These are phyloP conservation scores for Smutsia gigantea DNA, from an alignment of 2,797 vertebrate genomes.

Conservation along the genomic window DNA sequence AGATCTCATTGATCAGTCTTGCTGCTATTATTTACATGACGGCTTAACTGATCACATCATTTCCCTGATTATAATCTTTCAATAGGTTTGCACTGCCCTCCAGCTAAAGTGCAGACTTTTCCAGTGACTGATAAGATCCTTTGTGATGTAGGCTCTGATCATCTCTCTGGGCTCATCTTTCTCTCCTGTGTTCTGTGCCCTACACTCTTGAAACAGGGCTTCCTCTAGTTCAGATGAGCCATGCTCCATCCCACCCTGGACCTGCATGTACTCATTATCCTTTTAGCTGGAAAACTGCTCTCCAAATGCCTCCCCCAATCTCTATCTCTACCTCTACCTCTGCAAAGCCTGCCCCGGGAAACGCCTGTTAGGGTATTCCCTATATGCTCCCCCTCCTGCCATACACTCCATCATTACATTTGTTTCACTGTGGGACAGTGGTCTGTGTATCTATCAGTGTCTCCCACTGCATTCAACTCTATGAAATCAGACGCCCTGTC, in stretches of 20 bases:
- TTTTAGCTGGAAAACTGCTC: neutral
- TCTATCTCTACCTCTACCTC: neutral
- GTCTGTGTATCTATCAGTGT: neutral
- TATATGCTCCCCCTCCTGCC: neutral
- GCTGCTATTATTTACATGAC: neutral
- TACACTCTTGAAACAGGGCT: neutral
- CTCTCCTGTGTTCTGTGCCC: neutral
- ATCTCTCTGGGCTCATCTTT: neutral
- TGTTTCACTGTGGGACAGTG: neutral
- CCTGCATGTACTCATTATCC: neutral
- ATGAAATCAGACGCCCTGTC: neutral
- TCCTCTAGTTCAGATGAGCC: neutral
- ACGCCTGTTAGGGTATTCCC: rapidly evolving
- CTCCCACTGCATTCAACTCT: neutral
- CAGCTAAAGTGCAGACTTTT: neutral
- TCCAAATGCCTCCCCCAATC: neutral
- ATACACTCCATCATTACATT: neutral
- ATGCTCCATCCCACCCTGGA: too few species aligned
- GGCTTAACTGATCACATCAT: neutral
- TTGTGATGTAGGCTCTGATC: neutral
- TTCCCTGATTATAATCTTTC: neutral
- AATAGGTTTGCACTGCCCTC: neutral
- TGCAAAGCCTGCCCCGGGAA: neutral
- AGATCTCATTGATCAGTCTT: neutral
- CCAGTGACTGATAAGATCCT: neutral